Conservation (phyloP, 2,888 invertebrate genomes). For the Drosophila subquinaria region DNA sequence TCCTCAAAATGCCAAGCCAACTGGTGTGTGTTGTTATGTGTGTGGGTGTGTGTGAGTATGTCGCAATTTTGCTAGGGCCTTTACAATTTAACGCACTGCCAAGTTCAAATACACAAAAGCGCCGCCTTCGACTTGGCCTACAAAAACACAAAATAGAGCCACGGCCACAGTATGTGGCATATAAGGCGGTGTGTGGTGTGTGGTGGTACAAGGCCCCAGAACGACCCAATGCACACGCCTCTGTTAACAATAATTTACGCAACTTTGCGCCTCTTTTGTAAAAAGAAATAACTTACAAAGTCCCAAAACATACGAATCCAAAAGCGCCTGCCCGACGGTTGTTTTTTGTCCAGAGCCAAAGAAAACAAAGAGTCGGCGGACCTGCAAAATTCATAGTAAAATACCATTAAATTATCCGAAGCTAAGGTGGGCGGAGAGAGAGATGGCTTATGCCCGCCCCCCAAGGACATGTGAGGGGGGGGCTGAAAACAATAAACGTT, state of each 20-base stretch:
- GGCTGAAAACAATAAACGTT: slow-evolving; percentile 65
- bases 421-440: slow-evolving; percentile 13
- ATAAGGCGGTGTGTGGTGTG: neutral
- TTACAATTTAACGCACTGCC: slow-evolving; percentile 79
- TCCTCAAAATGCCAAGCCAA: slow-evolving; percentile 49
- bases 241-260: slow-evolving; percentile 79
- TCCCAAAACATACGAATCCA: slow-evolving; percentile 47
- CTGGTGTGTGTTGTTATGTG: slow-evolving; percentile 16
- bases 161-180: slow-evolving; percentile 5
- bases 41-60: slow-evolving; percentile 25
- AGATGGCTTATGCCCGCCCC: slow-evolving; percentile 8
- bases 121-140: slow-evolving; percentile 53
- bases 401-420: slow-evolving; percentile 75
- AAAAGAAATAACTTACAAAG: slow-evolving; percentile 78
- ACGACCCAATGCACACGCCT: slow-evolving; percentile 71
- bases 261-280: slow-evolving; percentile 79
- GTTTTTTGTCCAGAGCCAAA: neutral
- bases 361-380: slow-evolving; percentile 36
- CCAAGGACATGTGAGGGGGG: slow-evolving; percentile 38
- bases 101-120: slow-evolving; percentile 80
- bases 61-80: slow-evolving; percentile 66
- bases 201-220: slow-evolving; percentile 5
- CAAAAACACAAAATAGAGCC: slow-evolving; percentile 42
- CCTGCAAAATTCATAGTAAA: slow-evolving; percentile 73
- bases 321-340: neutral